phyloP scores from a whole-genome alignment of 2,113 vertebrate genomes.

The Psittacus erithacus region DNA sequence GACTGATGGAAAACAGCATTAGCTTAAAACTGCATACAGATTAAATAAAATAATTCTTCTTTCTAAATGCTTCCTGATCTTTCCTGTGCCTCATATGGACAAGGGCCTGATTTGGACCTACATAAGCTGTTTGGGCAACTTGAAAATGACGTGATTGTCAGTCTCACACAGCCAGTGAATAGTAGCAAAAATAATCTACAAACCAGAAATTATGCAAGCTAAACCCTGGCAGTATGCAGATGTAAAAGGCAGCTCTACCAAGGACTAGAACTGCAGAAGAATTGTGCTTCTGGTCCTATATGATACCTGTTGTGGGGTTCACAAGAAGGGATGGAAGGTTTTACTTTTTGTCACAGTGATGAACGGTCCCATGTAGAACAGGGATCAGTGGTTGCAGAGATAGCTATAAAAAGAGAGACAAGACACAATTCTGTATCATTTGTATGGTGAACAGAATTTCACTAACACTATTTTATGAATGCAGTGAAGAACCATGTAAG shows the following conservation, averaged over 20 bases:
- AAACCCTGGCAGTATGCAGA: background rate
- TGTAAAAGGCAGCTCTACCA: background rate
- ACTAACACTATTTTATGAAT: background rate
- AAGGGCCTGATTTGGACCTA: too few species aligned
- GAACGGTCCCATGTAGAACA: rapidly evolving
- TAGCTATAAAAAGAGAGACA: background rate
- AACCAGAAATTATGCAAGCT: background rate
- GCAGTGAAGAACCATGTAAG: background rate
- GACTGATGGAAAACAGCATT: background rate
- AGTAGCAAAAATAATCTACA: background rate
- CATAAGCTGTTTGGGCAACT: background rate
- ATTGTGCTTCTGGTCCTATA: rapidly evolving
- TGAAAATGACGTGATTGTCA: background rate
- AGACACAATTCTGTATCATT: background rate
- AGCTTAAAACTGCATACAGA: background rate
- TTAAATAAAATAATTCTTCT: background rate
- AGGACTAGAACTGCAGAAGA: background rate
- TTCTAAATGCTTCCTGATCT: background rate
- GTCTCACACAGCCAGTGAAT: background rate
- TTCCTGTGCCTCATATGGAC: background rate
- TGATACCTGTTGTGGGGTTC: too few species aligned
- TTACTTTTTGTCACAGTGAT: background rate
- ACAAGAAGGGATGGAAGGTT: rapidly evolving
- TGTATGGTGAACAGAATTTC: background rate
- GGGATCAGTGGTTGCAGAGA: background rate